A percentile compares a stretch with the other conserved stretches of the same genome.
phyloP scores from a whole-genome alignment of 2,888 invertebrate genomes.

The Drosophila subsilvestris region DNA sequence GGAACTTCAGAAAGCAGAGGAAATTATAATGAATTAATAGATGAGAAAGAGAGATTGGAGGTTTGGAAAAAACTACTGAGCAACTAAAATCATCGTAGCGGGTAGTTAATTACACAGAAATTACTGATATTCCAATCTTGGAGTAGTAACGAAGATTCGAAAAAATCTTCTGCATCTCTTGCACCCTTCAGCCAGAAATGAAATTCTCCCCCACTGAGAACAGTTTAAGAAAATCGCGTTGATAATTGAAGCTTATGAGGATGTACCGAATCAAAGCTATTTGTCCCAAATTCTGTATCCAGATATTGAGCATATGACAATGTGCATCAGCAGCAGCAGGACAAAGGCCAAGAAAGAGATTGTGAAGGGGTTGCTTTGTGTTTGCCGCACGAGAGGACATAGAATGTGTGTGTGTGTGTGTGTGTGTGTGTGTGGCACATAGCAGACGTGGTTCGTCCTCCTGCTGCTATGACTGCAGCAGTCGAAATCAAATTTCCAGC shows the following conservation, averaged over 20 bases:
- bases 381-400: constrained; percentile 70
- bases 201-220: not conserved
- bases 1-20: no score
- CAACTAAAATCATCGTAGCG: no score
- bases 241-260: constrained; percentile 16
- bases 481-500: constrained; percentile 73
- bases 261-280: constrained; percentile 43
- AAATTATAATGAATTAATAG: not conserved
- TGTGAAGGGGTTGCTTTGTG: constrained; percentile 52
- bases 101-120: no score
- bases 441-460: constrained; percentile 30
- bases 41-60: constrained; percentile 1
- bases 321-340: constrained; percentile 42
- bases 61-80: no score
- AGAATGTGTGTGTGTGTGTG: constrained; percentile 41
- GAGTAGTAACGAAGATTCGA: no score
- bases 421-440: constrained; percentile 20
- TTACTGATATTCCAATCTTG: no score
- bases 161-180: no score
- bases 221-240: no score
- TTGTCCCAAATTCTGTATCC: constrained; percentile 47
- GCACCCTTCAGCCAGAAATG: no score
- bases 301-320: constrained; percentile 48
- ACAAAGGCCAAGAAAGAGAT: constrained; percentile 30
- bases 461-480: constrained; percentile 31